Base-by-base conservation (phyloP, 35 echinoderm and acorn worm genomes). In the Stichopus chloronotus region DNA sequence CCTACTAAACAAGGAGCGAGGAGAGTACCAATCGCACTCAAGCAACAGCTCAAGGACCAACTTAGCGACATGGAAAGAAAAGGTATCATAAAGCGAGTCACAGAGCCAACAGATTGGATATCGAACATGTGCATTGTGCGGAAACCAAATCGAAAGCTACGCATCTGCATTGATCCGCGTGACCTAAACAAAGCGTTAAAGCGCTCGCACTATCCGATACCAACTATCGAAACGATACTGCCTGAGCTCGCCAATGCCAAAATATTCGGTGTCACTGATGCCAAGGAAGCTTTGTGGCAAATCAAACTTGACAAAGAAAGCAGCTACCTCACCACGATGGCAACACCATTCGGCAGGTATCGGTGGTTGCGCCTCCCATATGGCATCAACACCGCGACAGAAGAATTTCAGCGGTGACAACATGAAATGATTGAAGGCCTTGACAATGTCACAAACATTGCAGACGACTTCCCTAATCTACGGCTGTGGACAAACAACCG, bases 331-430 rank as follows among this genome's bases (percentile, higher is more conserved):
- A 95, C 94, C 7, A 89, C 69, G 7, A 92, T 95, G 57, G 86
- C 92, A 10, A 93, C 94, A 61, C 94, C 94, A 77, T 87, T 83
- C 60, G 87, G 87, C 6, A 91, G 88, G 71, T 92, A 88, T 83
- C 25, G 81, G 54, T 95, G 94, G 91, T 20, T 81, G 52, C 63
- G 94, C 43, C 59, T 95, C 57, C 94, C 94, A 59, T 95, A 92
- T 90, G 94, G 76, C 19, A 43, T 92, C 2, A 55, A 19, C 53
- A 92, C 84, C 16, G 82, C 94, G 20, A 61, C 94, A 83, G 90
- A 95, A 61, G 68, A 88, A 53, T 95, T 92, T 58, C 94, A 95
- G 60, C 8, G 77, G 20, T 20, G 94, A 25, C 78, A 83, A 24
- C 20, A 85, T 61, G 22, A 83, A n/a, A 13, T 57, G 16, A n/a